Percentiles rank a stretch among this genome's conserved stretches.
phyloP scores from a whole-genome alignment of 2,888 invertebrate genomes.

The Schrankia costaestrigalis region DNA sequence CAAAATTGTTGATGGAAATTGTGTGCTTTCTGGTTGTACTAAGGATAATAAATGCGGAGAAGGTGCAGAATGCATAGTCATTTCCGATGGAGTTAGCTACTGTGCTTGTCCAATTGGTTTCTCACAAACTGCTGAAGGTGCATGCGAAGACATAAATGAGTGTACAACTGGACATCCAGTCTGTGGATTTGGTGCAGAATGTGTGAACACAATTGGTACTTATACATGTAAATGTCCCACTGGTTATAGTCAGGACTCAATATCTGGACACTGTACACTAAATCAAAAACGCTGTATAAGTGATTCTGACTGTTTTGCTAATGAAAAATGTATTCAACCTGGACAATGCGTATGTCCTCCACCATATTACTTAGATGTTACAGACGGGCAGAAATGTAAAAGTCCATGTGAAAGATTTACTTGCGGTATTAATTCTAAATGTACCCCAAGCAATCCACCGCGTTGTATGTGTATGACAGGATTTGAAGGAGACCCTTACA shows the following conservation, averaged over 20 bases:
- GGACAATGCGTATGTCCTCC: constrained; percentile 95
- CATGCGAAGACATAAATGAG: constrained; percentile 93
- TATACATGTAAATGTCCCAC: constrained; percentile 90
- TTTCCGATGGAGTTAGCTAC: constrained; percentile 94
- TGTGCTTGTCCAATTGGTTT: constrained; percentile 96
- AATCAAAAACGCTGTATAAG: constrained; percentile 90
- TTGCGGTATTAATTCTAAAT: constrained; percentile 94
- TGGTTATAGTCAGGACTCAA: constrained; percentile 90
- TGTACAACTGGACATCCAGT: constrained; percentile 87
- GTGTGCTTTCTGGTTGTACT: constrained; percentile 91
- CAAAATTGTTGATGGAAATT: constrained; percentile 90
- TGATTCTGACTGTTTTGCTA: constrained; percentile 90
- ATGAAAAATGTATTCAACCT: constrained; percentile 95
- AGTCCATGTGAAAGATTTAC: constrained; percentile 95
- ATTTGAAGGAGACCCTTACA: constrained; percentile 91
- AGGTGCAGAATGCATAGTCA: constrained; percentile 94
- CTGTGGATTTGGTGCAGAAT: constrained; percentile 94
- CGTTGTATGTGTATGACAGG: constrained; percentile 93
- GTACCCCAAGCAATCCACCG: constrained; percentile 93
- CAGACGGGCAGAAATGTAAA: constrained; percentile 92
- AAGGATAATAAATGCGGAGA: constrained; percentile 89
- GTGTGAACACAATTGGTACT: constrained; percentile 88
- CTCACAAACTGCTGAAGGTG: constrained; percentile 86
- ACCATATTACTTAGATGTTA: constrained; percentile 91
- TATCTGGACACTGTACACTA: constrained; percentile 89